phyloP scores from a whole-genome alignment of 2,797 vertebrate species.

The Gallinago stenura region DNA sequence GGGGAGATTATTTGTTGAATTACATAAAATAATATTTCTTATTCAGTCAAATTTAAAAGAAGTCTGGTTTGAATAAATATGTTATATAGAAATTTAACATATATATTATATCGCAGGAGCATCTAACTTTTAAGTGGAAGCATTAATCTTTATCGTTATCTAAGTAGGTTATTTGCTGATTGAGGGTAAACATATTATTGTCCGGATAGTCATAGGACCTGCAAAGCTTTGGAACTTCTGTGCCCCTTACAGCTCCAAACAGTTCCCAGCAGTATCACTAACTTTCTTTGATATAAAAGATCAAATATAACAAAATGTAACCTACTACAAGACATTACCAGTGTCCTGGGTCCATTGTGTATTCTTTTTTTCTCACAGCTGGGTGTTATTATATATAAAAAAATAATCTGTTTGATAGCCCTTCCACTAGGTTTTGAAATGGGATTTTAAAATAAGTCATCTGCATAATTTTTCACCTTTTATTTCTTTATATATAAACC shows the following conservation, averaged over 20 bases:
- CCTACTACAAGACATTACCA: not conserved
- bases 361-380: not conserved
- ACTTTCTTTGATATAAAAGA: not conserved
- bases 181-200: not conserved
- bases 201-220: not conserved
- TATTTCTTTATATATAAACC: not conserved
- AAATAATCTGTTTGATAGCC: not conserved
- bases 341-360: not conserved
- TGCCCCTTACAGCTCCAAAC: not conserved
- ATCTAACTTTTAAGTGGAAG: not conserved
- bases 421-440: not conserved
- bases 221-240: not conserved
- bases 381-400: not conserved
- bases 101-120: not conserved
- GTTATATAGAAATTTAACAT: not conserved
- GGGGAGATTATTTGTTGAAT: not conserved
- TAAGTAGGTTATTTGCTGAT: not conserved
- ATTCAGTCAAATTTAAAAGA: not conserved
- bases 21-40: not conserved
- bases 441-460: not conserved
- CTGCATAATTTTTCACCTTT: not conserved
- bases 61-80: not conserved
- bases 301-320: not conserved
- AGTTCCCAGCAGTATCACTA: not conserved
- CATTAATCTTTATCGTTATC: not conserved